Percentiles rank a stretch among this genome's conserved stretches.
phyloP scores from a whole-genome alignment of 23 tunicate genomes.

The Ciona savignyi region DNA sequence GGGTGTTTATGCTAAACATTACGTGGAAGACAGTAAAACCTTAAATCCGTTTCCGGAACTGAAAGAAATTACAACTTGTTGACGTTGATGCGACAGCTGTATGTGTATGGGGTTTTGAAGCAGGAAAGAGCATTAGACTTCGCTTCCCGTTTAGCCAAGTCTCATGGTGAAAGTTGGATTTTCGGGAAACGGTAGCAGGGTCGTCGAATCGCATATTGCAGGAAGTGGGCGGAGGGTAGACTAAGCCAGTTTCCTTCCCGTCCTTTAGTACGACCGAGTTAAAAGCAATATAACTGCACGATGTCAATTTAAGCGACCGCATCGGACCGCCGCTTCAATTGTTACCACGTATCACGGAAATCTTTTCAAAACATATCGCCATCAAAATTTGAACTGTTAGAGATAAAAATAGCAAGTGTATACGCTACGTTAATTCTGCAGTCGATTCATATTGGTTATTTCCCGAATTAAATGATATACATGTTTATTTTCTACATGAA shows the following conservation, averaged over 20 bases:
- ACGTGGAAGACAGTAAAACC: background rate
- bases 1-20: too few species aligned
- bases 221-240: background rate
- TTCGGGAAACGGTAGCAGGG: background rate
- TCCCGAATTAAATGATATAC: too few species aligned
- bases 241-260: constrained; percentile 1
- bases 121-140: background rate
- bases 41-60: background rate
- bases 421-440: too few species aligned
- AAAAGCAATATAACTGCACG: background rate
- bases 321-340: background rate
- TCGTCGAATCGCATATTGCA: background rate
- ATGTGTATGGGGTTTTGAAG: background rate
- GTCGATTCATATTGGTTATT: too few species aligned
- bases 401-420: too few species aligned
- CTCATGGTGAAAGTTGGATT: background rate
- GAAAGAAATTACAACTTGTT: background rate
- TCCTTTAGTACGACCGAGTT: background rate
- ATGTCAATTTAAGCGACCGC: background rate
- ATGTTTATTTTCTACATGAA: too few species aligned
- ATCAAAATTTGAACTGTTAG: too few species aligned
- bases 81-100: background rate
- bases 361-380: background rate
- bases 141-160: background rate
- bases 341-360: background rate